Evolutionary conservation across 2,797 vertebrate genomes (phyloP), one percentile per base, ranked within the genome.

Genomic region (Myoxocephalus aenaeus): DNA sequence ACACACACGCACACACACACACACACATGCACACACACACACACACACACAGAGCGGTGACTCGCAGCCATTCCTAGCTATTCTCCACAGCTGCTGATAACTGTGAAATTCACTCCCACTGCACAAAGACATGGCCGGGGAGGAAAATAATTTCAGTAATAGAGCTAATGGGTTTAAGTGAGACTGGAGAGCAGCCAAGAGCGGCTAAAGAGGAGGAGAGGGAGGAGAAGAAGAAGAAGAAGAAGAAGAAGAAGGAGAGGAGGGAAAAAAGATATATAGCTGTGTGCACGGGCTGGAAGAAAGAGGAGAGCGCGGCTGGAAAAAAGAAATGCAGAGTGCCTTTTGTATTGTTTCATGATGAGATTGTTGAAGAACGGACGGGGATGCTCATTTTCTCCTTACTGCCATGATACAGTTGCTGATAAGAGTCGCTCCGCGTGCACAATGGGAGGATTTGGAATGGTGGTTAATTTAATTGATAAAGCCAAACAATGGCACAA

Each of bases 91-190:
- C 91, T 92, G 88, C 90, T 91, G 93, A 96, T 94, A 96, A 95
- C 95, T 96, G 95, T 96, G 96, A 97, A 97, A 96, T 96, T 94
- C 94, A 93, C 88, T 94, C 93, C 87, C 88, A 90, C 95, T 93
- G 93, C 92, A 95, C 95, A 96, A 92, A 92, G 90, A 86, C 89
- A 85, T 86, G 84, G 88, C 89, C 77, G 80, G 79, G 84, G 86
- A 96, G 95, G 93, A 92, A 96, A 96, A 96, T 95, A 92, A 96
- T 96, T 95, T 96, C 93, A 94, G 93, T 95, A 95, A 96, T 96
- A 96, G 95, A 95, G 92, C 93, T 96, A 96, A 96, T 96, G 95
- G 94, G 94, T 96, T 96, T 96, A 94, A 96, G 94, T 96, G 94
- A 92, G 94, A 92, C 94, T 96, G 96, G 95, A 95, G 86, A 89